Evolutionary conservation across 2,797 vertebrate genomes (phyloP), one percentile per base, ranked within the genome.

Genomic region (Hemitrygon akajei): DNA sequence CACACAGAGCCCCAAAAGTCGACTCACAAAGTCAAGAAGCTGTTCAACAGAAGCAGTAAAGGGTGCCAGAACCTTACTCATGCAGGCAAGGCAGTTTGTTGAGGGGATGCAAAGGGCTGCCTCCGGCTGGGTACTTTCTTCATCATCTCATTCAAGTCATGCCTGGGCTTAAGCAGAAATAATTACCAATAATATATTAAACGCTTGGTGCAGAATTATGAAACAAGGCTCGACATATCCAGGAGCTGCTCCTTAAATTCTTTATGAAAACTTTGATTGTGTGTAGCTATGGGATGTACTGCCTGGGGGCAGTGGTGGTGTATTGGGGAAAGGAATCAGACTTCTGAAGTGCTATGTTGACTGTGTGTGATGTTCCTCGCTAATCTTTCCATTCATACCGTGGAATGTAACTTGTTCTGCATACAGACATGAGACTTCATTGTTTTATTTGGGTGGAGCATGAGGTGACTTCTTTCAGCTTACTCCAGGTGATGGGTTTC

Each of bases 161-260:
- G 91, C 34, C 91, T 56, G 91, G 91, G 71, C 91, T 76, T 56
- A 93, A 58, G 40, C 27, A 47, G 73, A 93, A 93, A 93, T 93
- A 58, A 93, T 93, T 93, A 58, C 91, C 91, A 30, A 73, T 91
- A 71, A 91, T 93, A 76, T 27, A 93, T n/a, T 16, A 75, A 25
- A 37, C 63, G 75, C 71, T 58, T 56, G 69, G 40, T 76, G 37
- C 91, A 58, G 71, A 93, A 93, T 93, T 40, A 56, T 93, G 12
- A 76, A 76, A 93, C 91, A 58, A 93, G 91, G 66, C 91, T 76
- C 12, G 12, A 93, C 91, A 93, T 76, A 93, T 56, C 71, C 34
- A 69, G 34, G n/a, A 37, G 86, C 63, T 22, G 63, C n/a, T 89
- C n/a, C 34, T 89, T 89, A 89, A 89, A 89, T 89, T 89, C 86